Evolutionary conservation across 2,888 invertebrate genomes (phyloP), one percentile per base, ranked within the genome.

Genomic region (Napeogenes sylphis): DNA sequence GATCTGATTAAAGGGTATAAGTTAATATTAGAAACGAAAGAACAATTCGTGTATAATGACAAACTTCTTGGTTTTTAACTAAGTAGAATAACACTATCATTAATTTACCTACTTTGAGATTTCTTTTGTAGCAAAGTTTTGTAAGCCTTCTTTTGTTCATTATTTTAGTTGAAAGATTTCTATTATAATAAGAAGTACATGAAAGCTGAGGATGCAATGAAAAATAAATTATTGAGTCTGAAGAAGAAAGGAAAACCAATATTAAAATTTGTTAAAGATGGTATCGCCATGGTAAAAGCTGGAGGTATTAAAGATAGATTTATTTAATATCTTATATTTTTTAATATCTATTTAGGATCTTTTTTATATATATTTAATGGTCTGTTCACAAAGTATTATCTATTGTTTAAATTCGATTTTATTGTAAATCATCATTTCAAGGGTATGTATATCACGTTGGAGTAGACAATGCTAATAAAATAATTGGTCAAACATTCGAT

Each of bases 381-480:
- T 21, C 21, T 21, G 21, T 21, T 21, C 21, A 21, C 21, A 21
- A 21, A 35, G 21, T 21, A 21, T 21, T 21, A 21, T 21, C 21
- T 21, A 21, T 21, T 21, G 21, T 21, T 21, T 21, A 21, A 21
- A 21, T 21, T 21, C 0, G 21, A 21, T 21, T 21, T 21, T 21
- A 21, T 21, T 21, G 21, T 21, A 21, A 21, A 21, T 21, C 21
- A 21, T 21, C 21, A 70, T 71, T 1, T 65, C 21, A 21, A 81
- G 91, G 89, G 1, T 92, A 83, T 66, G 92, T 92, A 0, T 92
- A 87, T 65, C 92, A 92, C 62, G 85, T 87, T 0, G 91, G 92
- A 70, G 75, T 82, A 0, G 79, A 84, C 33, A 85, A 75, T 2
- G 91, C 90, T 0, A 90, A 92, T 65, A 78, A 75, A 2, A 61